Percentiles rank a stretch among this genome's conserved stretches.
phyloP scores from a whole-genome alignment of 2,113 vertebrate species.

The Crotophaga sulcirostris region DNA sequence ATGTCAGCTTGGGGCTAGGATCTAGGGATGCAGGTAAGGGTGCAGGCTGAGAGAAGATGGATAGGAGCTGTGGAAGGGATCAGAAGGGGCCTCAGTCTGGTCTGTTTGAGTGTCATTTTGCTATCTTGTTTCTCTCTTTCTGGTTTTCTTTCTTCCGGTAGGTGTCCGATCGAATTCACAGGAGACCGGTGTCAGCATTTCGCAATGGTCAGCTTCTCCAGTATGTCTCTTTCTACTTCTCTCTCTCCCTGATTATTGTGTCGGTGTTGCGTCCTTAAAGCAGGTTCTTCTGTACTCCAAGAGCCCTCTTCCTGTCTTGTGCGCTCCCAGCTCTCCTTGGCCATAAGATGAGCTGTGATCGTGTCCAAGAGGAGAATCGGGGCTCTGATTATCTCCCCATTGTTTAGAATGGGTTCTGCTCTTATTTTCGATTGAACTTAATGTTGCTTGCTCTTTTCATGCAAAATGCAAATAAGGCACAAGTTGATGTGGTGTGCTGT shows the following conservation, averaged over 20 bases:
- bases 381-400: not conserved
- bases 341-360: not conserved
- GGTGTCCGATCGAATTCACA: conserved; percentile 99
- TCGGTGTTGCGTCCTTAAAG: conserved; percentile 58
- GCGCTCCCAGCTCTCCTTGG: conserved; percentile 32
- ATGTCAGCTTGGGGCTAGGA: conserved; percentile 77
- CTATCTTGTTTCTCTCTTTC: conserved; percentile 85
- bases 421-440: not conserved
- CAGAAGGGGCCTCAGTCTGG: conserved; percentile 71
- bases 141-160: conserved; percentile 89
- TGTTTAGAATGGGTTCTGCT: conserved; percentile 3
- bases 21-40: conserved; percentile 83
- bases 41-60: conserved; percentile 60
- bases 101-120: conserved; percentile 79
- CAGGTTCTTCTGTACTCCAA: conserved; percentile 60
- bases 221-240: conserved; percentile 97
- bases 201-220: conserved; percentile 99
- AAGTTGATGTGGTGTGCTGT: not conserved
- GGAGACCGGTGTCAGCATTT: conserved; percentile 99
- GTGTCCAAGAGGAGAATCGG: conserved; percentile 4
- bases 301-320: conserved; percentile 35
- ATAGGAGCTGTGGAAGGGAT: conserved; percentile 67
- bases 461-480: not conserved
- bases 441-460: conserved; percentile 9
- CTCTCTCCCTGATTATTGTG: conserved; percentile 79